Conservation (phyloP, 2,888 invertebrate genomes). For the Cephonodes hylas region DNA sequence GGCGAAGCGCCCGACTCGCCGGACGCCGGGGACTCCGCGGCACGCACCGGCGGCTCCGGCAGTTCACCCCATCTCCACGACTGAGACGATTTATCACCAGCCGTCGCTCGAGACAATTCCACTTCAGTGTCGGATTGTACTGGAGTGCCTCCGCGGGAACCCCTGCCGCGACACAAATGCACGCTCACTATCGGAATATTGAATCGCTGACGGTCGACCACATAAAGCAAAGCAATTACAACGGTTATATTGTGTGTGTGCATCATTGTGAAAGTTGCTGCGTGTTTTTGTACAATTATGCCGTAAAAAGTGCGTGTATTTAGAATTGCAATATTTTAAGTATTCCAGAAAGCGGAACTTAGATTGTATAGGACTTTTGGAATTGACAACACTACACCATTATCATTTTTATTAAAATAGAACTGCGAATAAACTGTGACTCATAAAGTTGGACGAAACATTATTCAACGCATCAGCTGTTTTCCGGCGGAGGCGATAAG, state of each 20-base stretch:
- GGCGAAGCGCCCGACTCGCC: constrained; percentile 37
- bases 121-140: constrained; percentile 97
- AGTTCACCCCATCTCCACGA: constrained; percentile 96
- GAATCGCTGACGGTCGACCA: neutral
- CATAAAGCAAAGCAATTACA: neutral
- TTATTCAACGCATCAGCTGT: no score
- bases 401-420: no score
- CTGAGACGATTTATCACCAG: constrained; percentile 79
- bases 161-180: constrained; percentile 33
- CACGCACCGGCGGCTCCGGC: constrained; percentile 80
- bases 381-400: no score
- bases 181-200: neutral
- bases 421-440: no score
- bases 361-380: no score
- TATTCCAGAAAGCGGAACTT: no score
- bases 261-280: neutral
- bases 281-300: neutral
- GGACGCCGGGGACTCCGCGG: constrained; percentile 39
- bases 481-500: no score
- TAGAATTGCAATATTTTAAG: no score
- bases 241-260: neutral
- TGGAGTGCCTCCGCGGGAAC: constrained; percentile 89
- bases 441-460: no score
- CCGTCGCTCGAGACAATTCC: constrained; percentile 83
- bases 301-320: neutral